phyloP scores from a whole-genome alignment of 2,888 invertebrate genomes.

The Amphipyra tragopoginis region DNA sequence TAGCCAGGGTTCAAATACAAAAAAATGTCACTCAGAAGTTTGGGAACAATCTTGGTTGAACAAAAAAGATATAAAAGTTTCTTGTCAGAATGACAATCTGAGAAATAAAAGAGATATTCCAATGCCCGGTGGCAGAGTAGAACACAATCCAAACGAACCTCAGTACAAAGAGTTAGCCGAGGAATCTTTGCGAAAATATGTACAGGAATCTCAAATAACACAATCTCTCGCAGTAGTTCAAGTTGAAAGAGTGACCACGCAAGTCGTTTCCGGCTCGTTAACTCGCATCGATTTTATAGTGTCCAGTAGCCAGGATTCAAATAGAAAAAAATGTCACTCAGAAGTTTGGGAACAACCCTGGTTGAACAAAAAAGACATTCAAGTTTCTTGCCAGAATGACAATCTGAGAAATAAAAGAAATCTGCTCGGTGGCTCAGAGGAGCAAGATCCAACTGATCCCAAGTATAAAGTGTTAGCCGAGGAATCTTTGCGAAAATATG shows the following conservation, averaged over 20 bases:
- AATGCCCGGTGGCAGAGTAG: constrained; percentile 29
- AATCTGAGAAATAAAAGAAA: constrained; percentile 8
- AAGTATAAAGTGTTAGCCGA: constrained; percentile 23
- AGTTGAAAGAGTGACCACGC: constrained; percentile 52
- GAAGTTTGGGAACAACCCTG: constrained; percentile 51
- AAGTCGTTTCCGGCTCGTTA: constrained; percentile 55
- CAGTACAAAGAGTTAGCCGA: constrained; percentile 56
- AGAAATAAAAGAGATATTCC: constrained; percentile 25
- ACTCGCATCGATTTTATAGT: constrained; percentile 55
- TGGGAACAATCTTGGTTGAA: constrained; percentile 51
- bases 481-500: constrained; percentile 30
- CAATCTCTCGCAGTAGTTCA: constrained; percentile 32
- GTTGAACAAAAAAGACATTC: constrained; percentile 42
- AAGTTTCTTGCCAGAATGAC: constrained; percentile 41
- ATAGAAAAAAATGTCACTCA: constrained; percentile 38
- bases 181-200: constrained; percentile 61
- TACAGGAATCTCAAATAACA: constrained; percentile 9
- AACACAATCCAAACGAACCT: constrained; percentile 47
- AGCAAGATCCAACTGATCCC: constrained; percentile 1
- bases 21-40: constrained; percentile 59
- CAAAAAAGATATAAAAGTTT: constrained; percentile 51
- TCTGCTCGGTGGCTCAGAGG: not conserved
- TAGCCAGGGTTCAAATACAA: not conserved
- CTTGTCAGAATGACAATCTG: constrained; percentile 57
- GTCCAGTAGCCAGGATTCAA: not conserved